Evolutionary conservation across 2,888 invertebrate species (phyloP), one percentile per base, ranked within the genome.

Genomic region (Meteorus cinctellus): DNA sequence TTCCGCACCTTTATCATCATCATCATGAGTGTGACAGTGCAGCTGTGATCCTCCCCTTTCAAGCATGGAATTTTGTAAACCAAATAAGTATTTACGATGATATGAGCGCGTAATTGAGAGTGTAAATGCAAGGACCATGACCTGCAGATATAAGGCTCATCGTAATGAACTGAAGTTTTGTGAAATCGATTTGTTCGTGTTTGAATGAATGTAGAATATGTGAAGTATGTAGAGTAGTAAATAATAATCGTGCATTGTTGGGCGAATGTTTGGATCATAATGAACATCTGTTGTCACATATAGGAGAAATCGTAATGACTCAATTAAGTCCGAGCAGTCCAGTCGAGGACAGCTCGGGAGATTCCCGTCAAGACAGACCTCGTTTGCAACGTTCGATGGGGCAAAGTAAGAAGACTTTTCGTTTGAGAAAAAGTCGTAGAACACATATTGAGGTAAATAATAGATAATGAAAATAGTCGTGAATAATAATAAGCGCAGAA

Each of bases 381-480:
- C 92, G 97, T 4, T 92, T 98, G 75, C 98, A 98, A 87, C 92
- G 98, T 27, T 95, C 97, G 73, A 98, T 97, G 90, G 97, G 97
- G 48, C 97, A 97, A 86, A 98, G 97, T 85, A 93, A 98, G 84
- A 97, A 97, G 90, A 98, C 98, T 0, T 98, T 98, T 90, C 94
- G 97, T 78, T 92, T 96, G 78, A 92, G 96, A 81, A 95, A 96
- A 88, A 95, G 95, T 88, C 92, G 95, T 84, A 94, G 92, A 85
- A 93, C 90, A 75, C 93, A 93, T 81, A 92, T 93, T 60, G 95
- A 96, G 90, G 95, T 95, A 89, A 55, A 19, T 55, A 55, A 19
- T 4, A 48, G 14, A n/a, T 48, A 4, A n/a, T 48, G n/a, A 48
- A n/a, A n/a, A 48, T 48, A 48, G 0, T 48, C 6, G 41, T 12